These are phyloP conservation scores for Brotula barbata DNA, from an alignment of 2,797 vertebrate genomes.

Conservation along the genomic window DNA sequence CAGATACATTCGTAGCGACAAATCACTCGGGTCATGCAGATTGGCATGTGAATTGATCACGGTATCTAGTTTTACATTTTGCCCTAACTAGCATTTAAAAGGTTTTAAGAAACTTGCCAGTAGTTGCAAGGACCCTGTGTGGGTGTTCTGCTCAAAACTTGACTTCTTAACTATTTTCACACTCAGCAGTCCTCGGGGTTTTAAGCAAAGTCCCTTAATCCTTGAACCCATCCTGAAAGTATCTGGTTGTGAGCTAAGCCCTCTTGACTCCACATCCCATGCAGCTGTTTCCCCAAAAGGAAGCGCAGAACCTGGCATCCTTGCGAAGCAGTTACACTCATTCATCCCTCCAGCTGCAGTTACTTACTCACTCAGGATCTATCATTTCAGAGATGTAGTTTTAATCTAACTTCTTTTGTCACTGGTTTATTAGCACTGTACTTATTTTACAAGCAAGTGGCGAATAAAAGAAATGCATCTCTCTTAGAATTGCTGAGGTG, in stretches of 20 bases:
- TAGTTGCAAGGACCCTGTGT: constrained; percentile 21
- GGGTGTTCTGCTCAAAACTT: constrained; percentile 39
- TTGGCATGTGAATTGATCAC: background rate
- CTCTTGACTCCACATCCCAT: constrained; percentile 66
- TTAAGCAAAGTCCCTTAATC: constrained; percentile 70
- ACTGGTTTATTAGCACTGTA: background rate
- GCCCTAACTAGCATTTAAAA: constrained; percentile 50
- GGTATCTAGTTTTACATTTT: constrained; percentile 45
- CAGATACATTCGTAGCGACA: constrained; percentile 16
- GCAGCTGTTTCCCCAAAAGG: constrained; percentile 68
- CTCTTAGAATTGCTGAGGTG: background rate
- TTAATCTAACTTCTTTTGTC: constrained; percentile 19
- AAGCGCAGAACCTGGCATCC: constrained; percentile 46
- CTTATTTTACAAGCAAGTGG: constrained; percentile 15
- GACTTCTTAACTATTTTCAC: constrained; percentile 60
- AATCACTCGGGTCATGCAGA: constrained; percentile 25
- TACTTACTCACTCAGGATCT: constrained; percentile 10
- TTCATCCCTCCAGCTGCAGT: constrained; percentile 10
- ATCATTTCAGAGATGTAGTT: constrained; percentile 19
- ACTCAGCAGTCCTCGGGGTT: constrained; percentile 55
- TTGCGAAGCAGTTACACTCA: constrained; percentile 39
- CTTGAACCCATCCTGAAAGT: constrained; percentile 64
- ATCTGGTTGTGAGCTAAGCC: constrained; percentile 63
- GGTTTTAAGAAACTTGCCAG: constrained; percentile 30
- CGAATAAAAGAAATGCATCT: background rate